phyloP scores from a whole-genome alignment of 2,797 vertebrate genomes.

The Micrastur ruficollis region DNA sequence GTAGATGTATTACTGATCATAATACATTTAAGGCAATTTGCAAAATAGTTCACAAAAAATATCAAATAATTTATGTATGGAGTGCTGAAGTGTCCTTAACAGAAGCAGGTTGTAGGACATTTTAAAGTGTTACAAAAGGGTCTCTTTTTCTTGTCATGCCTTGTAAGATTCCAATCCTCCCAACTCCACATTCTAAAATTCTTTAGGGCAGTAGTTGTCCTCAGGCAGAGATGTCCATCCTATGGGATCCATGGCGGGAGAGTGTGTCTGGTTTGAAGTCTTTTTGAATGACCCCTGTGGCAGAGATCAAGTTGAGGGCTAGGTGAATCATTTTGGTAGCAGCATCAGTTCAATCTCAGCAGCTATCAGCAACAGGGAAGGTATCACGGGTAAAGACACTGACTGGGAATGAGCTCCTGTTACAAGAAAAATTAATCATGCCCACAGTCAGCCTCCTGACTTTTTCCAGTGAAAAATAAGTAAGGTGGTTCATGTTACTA shows the following conservation, averaged over 20 bases:
- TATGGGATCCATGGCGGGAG: not conserved
- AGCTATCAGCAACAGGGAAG: not conserved
- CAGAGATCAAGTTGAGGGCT: not conserved
- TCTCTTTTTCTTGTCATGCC: not conserved
- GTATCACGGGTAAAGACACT: not conserved
- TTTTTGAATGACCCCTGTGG: not conserved
- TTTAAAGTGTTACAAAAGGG: not conserved
- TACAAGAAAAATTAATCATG: not conserved
- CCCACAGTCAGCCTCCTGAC: not conserved
- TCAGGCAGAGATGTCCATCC: not conserved
- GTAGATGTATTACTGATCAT: not conserved
- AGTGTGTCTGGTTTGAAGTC: not conserved
- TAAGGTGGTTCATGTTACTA: not conserved
- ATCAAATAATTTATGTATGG: not conserved
- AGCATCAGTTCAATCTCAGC: not conserved
- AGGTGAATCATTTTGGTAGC: not conserved
- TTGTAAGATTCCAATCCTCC: not conserved
- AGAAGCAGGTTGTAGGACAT: not conserved
- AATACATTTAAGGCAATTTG: not conserved
- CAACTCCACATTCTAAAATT: not conserved
- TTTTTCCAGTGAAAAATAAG: not conserved
- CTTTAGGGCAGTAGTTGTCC: not conserved
- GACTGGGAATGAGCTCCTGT: not conserved
- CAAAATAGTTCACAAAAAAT: not conserved
- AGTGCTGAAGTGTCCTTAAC: not conserved